Percentiles rank a stretch among this genome's conserved stretches.
Evolutionary conservation across 2,797 vertebrate genomes (phyloP).

Genomic region (Lagorchestes hirsutus): DNA sequence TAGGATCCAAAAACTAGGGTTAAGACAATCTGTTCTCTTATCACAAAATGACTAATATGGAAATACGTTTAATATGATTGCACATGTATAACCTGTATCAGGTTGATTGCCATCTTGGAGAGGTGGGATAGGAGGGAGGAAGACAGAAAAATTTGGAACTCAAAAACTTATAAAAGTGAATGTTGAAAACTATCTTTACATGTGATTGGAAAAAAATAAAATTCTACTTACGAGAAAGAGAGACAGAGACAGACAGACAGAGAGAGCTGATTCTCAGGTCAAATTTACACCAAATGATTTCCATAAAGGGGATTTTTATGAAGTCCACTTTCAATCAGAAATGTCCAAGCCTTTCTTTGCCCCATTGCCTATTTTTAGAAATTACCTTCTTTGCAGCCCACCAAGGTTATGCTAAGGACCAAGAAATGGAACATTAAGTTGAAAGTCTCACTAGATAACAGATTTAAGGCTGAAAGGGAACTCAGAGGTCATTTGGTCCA

Average conservation of each 20-base stretch:
- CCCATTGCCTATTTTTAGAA: not conserved
- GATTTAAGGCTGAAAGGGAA: not conserved
- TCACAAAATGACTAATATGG: not conserved
- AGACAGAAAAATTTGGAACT: not conserved
- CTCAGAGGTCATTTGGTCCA: not conserved
- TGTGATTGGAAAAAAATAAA: constrained; percentile 21
- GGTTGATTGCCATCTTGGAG: not conserved
- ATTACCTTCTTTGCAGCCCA: not conserved
- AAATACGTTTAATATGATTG: no score
- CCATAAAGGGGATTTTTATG: not conserved
- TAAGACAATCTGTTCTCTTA: not conserved
- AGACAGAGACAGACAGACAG: not conserved
- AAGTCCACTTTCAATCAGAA: not conserved
- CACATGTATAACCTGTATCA: not conserved
- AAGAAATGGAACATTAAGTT: not conserved
- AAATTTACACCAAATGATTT: not conserved
- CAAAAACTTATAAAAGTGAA: not conserved
- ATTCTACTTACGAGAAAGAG: not conserved
- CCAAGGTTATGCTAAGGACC: not conserved
- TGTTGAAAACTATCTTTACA: not conserved
- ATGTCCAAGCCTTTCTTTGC: not conserved
- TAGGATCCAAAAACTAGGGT: not conserved
- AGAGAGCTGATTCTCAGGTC: not conserved
- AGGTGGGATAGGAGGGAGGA: not conserved
- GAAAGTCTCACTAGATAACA: not conserved